phyloP scores from a whole-genome alignment of 64 coral and sea anemone genomes.

The Acropora yongei region DNA sequence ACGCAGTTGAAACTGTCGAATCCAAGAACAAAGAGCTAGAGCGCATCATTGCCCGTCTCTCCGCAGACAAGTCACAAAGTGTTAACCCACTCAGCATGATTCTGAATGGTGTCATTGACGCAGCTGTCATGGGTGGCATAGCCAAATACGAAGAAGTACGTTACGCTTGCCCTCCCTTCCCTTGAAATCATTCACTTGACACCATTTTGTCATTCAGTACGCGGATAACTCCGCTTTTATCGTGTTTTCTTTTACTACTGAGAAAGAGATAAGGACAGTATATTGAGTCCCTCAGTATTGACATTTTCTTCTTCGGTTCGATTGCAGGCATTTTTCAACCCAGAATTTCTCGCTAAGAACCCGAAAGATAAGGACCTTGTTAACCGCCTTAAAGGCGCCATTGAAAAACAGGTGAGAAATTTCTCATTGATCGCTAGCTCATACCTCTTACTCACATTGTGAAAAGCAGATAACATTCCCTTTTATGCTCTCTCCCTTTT shows the following conservation, averaged over 20 bases:
- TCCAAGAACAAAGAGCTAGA: conserved; percentile 92
- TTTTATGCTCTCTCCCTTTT: not conserved
- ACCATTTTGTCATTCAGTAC: not conserved
- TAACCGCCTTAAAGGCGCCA: conserved; percentile 54
- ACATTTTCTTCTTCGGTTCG: not conserved
- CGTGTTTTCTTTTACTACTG: too few species aligned
- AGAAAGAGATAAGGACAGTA: too few species aligned
- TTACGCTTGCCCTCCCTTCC: not conserved
- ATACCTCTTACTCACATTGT: not conserved
- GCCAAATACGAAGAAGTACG: conserved; percentile 89
- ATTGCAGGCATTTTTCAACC: conserved; percentile 69
- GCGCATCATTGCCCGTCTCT: conserved; percentile 67
- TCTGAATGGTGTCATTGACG: conserved; percentile 95
- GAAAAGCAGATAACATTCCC: not conserved
- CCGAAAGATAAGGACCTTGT: conserved; percentile 66
- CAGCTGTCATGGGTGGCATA: conserved; percentile 96
- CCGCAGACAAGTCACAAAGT: conserved; percentile 52
- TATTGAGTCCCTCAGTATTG: not conserved
- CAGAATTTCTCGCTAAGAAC: conserved; percentile 66
- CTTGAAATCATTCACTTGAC: conserved; percentile 70
- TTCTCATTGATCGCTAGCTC: not conserved
- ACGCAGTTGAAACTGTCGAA: conserved; percentile 91
- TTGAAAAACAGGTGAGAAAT: conserved; percentile 68
- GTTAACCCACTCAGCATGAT: conserved; percentile 96
- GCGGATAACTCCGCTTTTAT: too few species aligned